A percentile compares a stretch with the other conserved stretches of the same genome.
These are phyloP conservation scores for Microtus oregoni DNA, from an alignment of 2,113 vertebrate species.

Conservation along the genomic window DNA sequence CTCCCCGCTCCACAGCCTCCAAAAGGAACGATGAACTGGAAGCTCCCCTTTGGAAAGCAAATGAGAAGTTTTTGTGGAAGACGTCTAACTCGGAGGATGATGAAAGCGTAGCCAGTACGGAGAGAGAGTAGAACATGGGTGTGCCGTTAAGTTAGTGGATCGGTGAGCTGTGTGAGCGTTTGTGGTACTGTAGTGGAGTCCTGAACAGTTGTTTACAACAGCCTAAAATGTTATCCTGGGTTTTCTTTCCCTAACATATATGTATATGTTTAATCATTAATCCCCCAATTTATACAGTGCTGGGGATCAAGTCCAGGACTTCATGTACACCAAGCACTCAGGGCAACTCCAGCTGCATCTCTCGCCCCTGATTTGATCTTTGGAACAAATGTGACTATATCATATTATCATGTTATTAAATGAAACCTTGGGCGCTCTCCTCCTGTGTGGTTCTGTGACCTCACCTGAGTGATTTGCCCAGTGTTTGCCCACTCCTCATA, in stretches of 20 bases:
- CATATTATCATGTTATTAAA: neutral
- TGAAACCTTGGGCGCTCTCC: too few relatives aligned
- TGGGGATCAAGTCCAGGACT: neutral
- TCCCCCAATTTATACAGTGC: neutral
- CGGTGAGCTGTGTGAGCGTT: neutral
- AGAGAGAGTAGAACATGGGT: neutral
- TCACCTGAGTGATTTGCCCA: neutral
- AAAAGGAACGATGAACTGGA: conserved; percentile 73
- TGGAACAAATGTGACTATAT: neutral
- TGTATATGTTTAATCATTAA: neutral
- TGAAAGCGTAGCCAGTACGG: conserved; percentile 35
- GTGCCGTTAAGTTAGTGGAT: neutral
- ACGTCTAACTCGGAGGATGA: conserved; percentile 76
- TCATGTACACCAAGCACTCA: neutral
- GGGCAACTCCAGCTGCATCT: neutral
- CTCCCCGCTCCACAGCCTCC: conserved; percentile 73
- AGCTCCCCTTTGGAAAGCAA: conserved; percentile 93
- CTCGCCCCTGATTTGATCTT: conserved; percentile 1
- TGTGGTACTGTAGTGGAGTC: too few relatives aligned
- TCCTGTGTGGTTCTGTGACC: neutral
- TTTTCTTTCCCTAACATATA: conserved; percentile 36
- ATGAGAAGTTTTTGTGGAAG: conserved; percentile 97
- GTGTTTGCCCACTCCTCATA: neutral
- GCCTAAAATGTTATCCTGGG: conserved; percentile 29
- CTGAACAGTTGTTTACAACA: neutral